Evolutionary conservation across 2,888 invertebrate genomes (phyloP), one percentile per base, ranked within the genome.

Genomic region (Xiphydria camelus): DNA sequence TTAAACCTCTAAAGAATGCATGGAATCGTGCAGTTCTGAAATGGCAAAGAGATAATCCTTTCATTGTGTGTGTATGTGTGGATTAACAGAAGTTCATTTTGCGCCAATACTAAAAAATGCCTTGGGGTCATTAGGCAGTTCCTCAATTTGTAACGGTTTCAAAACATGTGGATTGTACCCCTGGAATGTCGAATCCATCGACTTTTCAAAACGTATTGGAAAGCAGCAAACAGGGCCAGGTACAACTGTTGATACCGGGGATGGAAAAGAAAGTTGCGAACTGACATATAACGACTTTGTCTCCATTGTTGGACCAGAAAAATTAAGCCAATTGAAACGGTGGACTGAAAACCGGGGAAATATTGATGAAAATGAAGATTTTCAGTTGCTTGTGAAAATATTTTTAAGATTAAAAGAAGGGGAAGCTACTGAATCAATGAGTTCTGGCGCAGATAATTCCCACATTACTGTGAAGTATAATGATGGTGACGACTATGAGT

Each of bases 81-180:
- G 23, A 35, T 42, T 61, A 25, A 57, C 53, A 4, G 54, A 59
- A 41, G 49, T 51, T 40, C 51, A 57, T 32, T 60, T 64, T 47
- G 59, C 60, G n/a, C 57, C 61, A 1, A 45, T 64, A 4, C 48
- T 62, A 4, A 33, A 51, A 19, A 43, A 47, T 18, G 32, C 39
- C 2, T 23, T 48, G 14, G 42, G 35, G 21, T n/a, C n/a, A n/a
- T n/a, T n/a, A 38, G n/a, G 15, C 26, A 12, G 25, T n/a, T 14
- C 23, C 15, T 23, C 46, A 10, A 50, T 52, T 26, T 21, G 4
- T n/a, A 57, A 56, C 33, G 60, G 53, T 4, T 61, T 61, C 34
- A 51, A 46, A 33, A 50, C 49, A 4, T 61, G 53, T 50, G 59
- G 63, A 1, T 33, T 49, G 17, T 61, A 44, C 49, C 53, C 57